Percentiles rank a stretch among this genome's conserved stretches.
Conservation (phyloP, 1,140 invertebrate species). For the Dermatophagoides farinae region DNA sequence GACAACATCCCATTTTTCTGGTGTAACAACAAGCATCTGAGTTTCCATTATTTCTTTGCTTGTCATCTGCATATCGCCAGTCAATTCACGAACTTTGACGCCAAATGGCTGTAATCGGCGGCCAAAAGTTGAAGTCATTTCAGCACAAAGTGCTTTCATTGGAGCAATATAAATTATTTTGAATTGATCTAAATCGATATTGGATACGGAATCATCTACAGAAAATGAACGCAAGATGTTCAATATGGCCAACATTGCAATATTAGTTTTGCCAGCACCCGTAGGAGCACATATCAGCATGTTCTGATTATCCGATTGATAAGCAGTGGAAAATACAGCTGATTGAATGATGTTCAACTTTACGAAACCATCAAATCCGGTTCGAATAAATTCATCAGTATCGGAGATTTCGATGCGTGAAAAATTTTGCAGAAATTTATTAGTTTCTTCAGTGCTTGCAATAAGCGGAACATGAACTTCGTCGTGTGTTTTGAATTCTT, state of each 20-base stretch:
- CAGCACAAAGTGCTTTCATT: slow-evolving; percentile 95
- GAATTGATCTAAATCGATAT: slow-evolving; percentile 75
- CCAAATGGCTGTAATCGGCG: slow-evolving; percentile 53
- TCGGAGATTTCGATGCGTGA: slow-evolving; percentile 8
- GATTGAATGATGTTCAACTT: slow-evolving; percentile 83
- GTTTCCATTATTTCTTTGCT: slow-evolving; percentile 85
- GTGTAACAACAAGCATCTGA: slow-evolving; percentile 94
- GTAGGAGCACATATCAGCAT: slow-evolving; percentile 82
- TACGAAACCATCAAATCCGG: slow-evolving; percentile 66
- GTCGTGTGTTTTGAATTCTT: slow-evolving; percentile 46
- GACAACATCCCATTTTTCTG: slow-evolving; percentile 99
- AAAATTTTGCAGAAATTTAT: slow-evolving; percentile 6
- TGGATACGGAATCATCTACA: slow-evolving; percentile 32
- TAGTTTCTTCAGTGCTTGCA: neutral
- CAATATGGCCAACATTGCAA: slow-evolving; percentile 77
- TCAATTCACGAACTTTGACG: slow-evolving; percentile 70
- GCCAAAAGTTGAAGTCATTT: slow-evolving; percentile 90
- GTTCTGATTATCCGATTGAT: slow-evolving; percentile 80
- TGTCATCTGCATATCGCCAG: slow-evolving; percentile 93
- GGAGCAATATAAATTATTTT: slow-evolving; percentile 98
- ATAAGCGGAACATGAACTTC: slow-evolving; percentile 67
- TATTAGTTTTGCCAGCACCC: slow-evolving; percentile 94
- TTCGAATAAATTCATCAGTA: slow-evolving; percentile 42
- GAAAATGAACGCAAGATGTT: slow-evolving; percentile 73
- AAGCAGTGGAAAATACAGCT: slow-evolving; percentile 82